A percentile compares a stretch with the other conserved stretches of the same genome.
Evolutionary conservation across 2,888 invertebrate species (phyloP).

Genomic region (Oscheius sp.): DNA sequence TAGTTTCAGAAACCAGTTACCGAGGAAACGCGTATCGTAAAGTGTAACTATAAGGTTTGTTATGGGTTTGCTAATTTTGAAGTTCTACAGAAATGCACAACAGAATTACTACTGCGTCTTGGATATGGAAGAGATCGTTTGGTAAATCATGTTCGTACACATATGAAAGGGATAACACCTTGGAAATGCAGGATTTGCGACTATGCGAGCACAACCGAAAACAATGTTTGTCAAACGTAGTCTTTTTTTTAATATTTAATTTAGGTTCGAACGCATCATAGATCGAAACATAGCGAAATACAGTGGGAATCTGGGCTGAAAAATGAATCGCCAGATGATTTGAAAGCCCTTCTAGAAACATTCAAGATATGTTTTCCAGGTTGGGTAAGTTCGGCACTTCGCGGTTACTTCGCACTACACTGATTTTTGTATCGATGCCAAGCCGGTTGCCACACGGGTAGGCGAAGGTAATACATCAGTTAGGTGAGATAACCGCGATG

Average conservation of each 20-base stretch:
- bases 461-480: too few relatives aligned
- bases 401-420: too few relatives aligned
- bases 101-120: not conserved
- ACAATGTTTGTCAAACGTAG: not conserved
- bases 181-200: not conserved
- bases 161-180: not conserved
- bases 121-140: conserved; percentile 12
- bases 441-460: too few relatives aligned
- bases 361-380: conserved; percentile 4
- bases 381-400: not conserved
- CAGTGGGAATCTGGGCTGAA: not conserved
- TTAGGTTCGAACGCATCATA: conserved; percentile 5
- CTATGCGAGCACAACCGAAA: not conserved
- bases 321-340: not conserved
- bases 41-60: not conserved
- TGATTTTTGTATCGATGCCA: too few relatives aligned
- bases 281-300: not conserved
- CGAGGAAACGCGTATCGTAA: not conserved
- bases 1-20: conserved; percentile 2
- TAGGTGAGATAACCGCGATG: too few relatives aligned
- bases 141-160: conserved; percentile 3
- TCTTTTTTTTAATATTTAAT: not conserved
- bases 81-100: not conserved
- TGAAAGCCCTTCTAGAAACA: not conserved
- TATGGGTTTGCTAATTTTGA: not conserved